Conservation (phyloP, 2,797 vertebrate species). For the Acomys russatus region DNA sequence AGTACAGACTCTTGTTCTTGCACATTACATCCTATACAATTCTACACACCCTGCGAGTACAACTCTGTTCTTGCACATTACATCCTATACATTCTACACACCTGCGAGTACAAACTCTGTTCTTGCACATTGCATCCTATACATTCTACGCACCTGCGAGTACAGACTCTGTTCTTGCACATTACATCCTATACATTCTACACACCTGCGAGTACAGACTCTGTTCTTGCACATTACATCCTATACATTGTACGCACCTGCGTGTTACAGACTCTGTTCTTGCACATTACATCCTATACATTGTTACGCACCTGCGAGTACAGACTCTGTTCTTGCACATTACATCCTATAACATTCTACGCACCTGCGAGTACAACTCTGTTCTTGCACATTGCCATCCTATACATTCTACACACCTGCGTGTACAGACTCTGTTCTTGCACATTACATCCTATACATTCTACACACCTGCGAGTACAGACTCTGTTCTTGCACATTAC, state of each 20-base stretch:
- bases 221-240: conserved; percentile 37
- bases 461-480: not conserved
- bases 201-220: not conserved
- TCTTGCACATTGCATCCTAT: conserved; percentile 36
- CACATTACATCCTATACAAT: conserved; percentile 12
- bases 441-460: conserved; percentile 8
- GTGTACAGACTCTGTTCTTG: conserved; percentile 4
- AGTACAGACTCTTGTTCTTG: conserved; percentile 6
- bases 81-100: not conserved
- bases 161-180: not conserved
- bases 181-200: not conserved
- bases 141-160: not conserved
- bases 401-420: not conserved
- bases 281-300: conserved; percentile 19
- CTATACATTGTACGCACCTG: not conserved
- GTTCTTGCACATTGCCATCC: conserved; percentile 34
- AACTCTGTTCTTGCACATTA: conserved; percentile 11
- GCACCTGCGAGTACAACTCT: conserved; percentile 19
- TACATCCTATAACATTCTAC: not conserved
- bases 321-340: not conserved
- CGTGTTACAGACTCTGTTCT: conserved; percentile 14
- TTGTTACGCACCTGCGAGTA: not conserved
- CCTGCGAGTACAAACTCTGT: conserved; percentile 15
- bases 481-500: conserved; percentile 17
- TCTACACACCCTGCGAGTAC: not conserved